phyloP scores from a whole-genome alignment of 2,113 vertebrate genomes.

The Taurulus bubalis region DNA sequence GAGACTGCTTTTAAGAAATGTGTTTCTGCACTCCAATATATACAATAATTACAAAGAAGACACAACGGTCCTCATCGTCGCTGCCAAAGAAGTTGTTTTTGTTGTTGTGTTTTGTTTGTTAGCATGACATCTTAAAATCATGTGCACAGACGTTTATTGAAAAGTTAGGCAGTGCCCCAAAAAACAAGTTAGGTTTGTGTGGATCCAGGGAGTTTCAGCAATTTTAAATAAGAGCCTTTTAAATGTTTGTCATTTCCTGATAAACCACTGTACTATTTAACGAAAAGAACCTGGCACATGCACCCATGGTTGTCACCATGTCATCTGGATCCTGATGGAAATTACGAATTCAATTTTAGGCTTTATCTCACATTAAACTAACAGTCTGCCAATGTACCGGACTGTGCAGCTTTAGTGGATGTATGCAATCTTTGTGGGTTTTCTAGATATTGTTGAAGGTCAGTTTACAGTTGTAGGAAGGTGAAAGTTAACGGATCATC shows the following conservation, averaged over 20 bases:
- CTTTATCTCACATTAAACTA: background rate
- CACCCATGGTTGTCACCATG: background rate
- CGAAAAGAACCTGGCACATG: background rate
- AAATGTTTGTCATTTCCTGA: background rate
- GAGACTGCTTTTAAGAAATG: background rate
- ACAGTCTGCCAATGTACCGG: too few species aligned
- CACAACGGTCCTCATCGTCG: background rate
- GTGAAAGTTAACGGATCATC: background rate
- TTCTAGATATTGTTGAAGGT: background rate
- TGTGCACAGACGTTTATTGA: conserved; percentile 1
- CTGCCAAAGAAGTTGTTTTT: background rate
- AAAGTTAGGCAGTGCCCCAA: conserved; percentile 1
- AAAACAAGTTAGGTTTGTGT: conserved; percentile 9
- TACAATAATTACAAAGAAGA: too few species aligned
- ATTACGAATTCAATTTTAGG: background rate
- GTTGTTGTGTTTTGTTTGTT: background rate
- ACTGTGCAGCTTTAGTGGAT: background rate
- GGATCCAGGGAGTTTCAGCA: background rate
- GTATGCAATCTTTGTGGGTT: background rate
- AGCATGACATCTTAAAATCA: background rate
- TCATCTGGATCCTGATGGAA: conserved; percentile 7
- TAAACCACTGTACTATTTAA: background rate
- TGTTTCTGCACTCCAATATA: too few species aligned
- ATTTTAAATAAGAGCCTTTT: conserved; percentile 19
- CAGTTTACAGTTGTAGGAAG: background rate